Evolutionary conservation across 1,140 invertebrate species (phyloP).

Genomic region (Eumeta japonica): DNA sequence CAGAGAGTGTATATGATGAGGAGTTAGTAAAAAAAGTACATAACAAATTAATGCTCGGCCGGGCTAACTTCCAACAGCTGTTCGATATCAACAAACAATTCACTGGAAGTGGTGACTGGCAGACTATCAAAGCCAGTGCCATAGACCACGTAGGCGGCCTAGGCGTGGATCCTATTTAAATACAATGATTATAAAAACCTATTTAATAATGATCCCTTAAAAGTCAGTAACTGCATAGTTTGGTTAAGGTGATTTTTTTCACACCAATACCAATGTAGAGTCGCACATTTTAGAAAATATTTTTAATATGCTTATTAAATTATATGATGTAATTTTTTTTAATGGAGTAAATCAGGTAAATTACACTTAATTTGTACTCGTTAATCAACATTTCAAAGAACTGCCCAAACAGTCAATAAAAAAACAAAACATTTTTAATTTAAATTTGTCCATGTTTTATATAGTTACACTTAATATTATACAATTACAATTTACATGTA

Average conservation of each 20-base stretch:
- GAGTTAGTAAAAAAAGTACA: conserved; percentile 48
- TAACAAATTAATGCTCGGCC: conserved; percentile 47
- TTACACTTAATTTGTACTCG: too few relatives aligned
- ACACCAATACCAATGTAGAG: background rate
- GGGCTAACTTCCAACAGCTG: conserved; percentile 47
- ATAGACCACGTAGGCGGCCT: conserved; percentile 27
- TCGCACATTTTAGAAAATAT: background rate
- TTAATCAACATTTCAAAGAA: too few relatives aligned
- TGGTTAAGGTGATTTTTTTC: background rate
- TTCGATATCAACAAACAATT: conserved; percentile 35
- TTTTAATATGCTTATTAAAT: background rate
- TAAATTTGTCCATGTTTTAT: conserved; percentile 48
- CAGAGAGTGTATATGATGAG: conserved; percentile 58
- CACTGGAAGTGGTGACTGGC: conserved; percentile 42
- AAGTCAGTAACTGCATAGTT: background rate
- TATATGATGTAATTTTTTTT: too few relatives aligned
- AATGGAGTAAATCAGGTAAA: too few relatives aligned
- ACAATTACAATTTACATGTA: conserved; percentile 55
- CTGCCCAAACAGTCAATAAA: too few relatives aligned
- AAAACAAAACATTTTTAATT: background rate
- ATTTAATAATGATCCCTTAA: background rate
- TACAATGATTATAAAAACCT: background rate
- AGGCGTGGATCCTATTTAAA: conserved; percentile 26
- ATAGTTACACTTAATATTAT: conserved; percentile 56
- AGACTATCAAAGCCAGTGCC: conserved; percentile 31